A percentile compares a stretch with the other conserved stretches of the same genome.
Evolutionary conservation across 1,140 invertebrate species (phyloP).

Genomic region (Tachypleus tridentatus): DNA sequence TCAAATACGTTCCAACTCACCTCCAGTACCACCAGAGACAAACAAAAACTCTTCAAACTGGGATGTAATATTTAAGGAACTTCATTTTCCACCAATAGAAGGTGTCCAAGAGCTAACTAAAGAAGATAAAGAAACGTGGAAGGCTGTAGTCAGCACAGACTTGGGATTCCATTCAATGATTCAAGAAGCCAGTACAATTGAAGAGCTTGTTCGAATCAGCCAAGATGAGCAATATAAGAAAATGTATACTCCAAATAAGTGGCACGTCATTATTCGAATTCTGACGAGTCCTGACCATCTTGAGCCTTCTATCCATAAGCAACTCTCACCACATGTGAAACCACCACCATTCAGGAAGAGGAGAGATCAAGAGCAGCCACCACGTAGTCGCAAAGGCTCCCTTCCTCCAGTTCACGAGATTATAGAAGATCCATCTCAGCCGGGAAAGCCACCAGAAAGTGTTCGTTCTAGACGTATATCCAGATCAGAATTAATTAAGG

Average conservation of each 20-base stretch:
- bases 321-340: constrained; percentile 33
- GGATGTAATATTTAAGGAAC: constrained; percentile 64
- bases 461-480: constrained; percentile 34
- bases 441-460: constrained; percentile 47
- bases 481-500: constrained; percentile 31
- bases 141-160: constrained; percentile 76
- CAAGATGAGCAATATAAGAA: constrained; percentile 53
- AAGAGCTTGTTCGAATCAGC: constrained; percentile 73
- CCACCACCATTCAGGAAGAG: constrained; percentile 36
- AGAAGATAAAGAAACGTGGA: constrained; percentile 68
- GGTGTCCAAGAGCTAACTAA: constrained; percentile 36
- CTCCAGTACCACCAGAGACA: constrained; percentile 3
- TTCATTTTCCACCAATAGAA: constrained; percentile 50
- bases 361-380: constrained; percentile 25
- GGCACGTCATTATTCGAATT: constrained; percentile 85
- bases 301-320: constrained; percentile 31
- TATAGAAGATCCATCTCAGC: constrained; percentile 64
- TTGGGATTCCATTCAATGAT: constrained; percentile 65
- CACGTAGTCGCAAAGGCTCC: constrained; percentile 61
- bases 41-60: constrained; percentile 43
- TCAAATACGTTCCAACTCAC: background rate
- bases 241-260: constrained; percentile 63
- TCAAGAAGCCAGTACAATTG: constrained; percentile 63
- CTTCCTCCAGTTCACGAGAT: constrained; percentile 76
- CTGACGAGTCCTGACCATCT: constrained; percentile 49